Evolutionary conservation across 2,888 invertebrate species (phyloP).

Genomic region (Scaptomyza reducta): DNA sequence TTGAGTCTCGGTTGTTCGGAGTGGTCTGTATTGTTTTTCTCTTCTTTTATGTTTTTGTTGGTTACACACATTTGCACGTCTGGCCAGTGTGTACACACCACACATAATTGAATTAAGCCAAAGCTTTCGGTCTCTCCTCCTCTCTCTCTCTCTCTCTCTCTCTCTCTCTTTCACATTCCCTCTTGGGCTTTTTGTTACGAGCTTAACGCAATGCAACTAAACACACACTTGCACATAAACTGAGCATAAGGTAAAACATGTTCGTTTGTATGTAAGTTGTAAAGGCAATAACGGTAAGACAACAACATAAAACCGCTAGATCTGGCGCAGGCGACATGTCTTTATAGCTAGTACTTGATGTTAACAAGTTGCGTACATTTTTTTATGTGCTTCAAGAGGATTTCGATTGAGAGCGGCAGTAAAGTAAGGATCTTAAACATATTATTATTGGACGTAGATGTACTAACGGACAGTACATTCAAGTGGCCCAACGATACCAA

Average conservation of each 20-base stretch:
- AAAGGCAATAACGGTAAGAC: constrained; percentile 27
- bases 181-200: constrained; percentile 28
- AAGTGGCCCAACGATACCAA: too few relatives aligned
- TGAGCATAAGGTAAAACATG: constrained; percentile 29
- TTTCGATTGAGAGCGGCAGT: constrained; percentile 23
- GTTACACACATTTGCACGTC: constrained; percentile 40
- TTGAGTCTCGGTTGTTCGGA: constrained; percentile 17
- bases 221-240: constrained; percentile 30
- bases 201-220: constrained; percentile 55
- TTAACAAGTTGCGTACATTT: constrained; percentile 69
- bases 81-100: constrained; percentile 57
- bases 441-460: too few relatives aligned
- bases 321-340: constrained; percentile 34
- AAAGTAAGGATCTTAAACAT: neutral
- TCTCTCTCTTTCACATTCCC: constrained; percentile 5
- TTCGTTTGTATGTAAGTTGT: constrained; percentile 16
- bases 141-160: constrained; percentile 4
- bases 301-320: constrained; percentile 7
- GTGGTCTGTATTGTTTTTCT: constrained; percentile 19
- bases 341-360: constrained; percentile 63
- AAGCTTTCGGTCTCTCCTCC: constrained; percentile 34
- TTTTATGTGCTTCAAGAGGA: constrained; percentile 42
- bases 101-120: constrained; percentile 66
- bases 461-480: too few relatives aligned
- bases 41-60: constrained; percentile 12